phyloP scores from a whole-genome alignment of 2,888 invertebrate species.

The Pinctada fucata region DNA sequence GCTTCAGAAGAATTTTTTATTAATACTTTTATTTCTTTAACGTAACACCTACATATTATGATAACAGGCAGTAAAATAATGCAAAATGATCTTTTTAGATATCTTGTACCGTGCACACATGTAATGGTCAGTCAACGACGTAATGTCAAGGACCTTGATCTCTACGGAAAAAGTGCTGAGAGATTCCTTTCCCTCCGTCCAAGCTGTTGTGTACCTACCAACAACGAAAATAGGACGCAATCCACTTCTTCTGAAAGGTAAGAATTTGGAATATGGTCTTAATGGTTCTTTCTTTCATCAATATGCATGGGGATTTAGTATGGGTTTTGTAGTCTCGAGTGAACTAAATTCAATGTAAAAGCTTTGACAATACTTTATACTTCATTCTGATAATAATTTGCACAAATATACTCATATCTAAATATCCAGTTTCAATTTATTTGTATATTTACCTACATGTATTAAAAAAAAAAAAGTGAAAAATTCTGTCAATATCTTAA shows the following conservation, averaged over 20 bases:
- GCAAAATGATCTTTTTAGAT: conserved; percentile 78
- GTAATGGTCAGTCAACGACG: conserved; percentile 88
- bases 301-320: neutral
- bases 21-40: too few relatives aligned
- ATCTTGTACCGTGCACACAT: conserved; percentile 88
- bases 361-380: too few relatives aligned
- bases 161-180: conserved; percentile 86
- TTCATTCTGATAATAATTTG: too few relatives aligned
- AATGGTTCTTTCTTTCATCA: neutral
- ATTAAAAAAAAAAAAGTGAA: too few relatives aligned
- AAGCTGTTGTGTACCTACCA: conserved; percentile 75
- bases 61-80: neutral
- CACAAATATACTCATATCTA: too few relatives aligned
- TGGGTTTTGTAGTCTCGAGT: too few relatives aligned
- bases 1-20: too few relatives aligned
- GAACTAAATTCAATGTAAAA: too few relatives aligned
- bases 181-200: conserved; percentile 87
- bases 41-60: too few relatives aligned
- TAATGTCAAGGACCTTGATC: conserved; percentile 84
- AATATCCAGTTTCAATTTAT: too few relatives aligned
- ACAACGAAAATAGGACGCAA: conserved; percentile 49
- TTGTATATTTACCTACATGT: too few relatives aligned
- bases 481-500: too few relatives aligned
- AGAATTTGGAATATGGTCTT: neutral
- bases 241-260: conserved; percentile 18